These are phyloP conservation scores for Catocala fraxini DNA, from an alignment of 2,888 invertebrate genomes.

Conservation along the genomic window DNA sequence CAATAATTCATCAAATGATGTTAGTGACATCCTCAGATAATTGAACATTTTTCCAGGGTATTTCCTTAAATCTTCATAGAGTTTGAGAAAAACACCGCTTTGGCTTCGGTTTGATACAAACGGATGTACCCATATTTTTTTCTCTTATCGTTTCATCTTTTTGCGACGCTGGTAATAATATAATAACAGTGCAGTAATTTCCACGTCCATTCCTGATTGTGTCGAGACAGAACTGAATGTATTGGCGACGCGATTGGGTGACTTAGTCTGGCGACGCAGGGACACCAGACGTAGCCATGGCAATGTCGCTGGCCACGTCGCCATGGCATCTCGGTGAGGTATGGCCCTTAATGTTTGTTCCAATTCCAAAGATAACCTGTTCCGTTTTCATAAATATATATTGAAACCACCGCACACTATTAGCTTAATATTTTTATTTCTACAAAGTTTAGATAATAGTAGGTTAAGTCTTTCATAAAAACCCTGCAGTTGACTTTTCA, in stretches of 20 bases:
- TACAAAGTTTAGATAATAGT: too few relatives aligned
- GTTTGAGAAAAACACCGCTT: constrained; percentile 29
- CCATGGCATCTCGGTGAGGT: too few relatives aligned
- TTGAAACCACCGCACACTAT: too few relatives aligned
- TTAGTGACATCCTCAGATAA: constrained; percentile 38
- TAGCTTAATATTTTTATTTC: too few relatives aligned
- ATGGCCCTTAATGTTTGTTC: too few relatives aligned
- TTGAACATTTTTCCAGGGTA: constrained; percentile 36
- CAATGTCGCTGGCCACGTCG: constrained; percentile 17
- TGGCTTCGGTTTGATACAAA: constrained; percentile 29
- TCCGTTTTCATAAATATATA: too few relatives aligned
- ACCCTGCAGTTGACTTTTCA: too few relatives aligned
- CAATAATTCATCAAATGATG: constrained; percentile 43
- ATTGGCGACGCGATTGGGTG: constrained; percentile 34
- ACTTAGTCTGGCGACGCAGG: constrained; percentile 32
- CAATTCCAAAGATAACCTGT: too few relatives aligned
- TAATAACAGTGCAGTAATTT: constrained; percentile 8
- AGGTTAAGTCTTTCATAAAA: too few relatives aligned
- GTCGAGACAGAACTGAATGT: constrained; percentile 17
- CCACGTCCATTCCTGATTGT: constrained; percentile 18
- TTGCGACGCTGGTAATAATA: constrained; percentile 13
- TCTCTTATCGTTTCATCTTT: constrained; percentile 20
- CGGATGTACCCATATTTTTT: constrained; percentile 26
- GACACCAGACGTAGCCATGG: constrained; percentile 26
- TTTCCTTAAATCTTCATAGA: constrained; percentile 40